Evolutionary conservation across 1,140 invertebrate species (phyloP).

Genomic region (Ptiloglossa arizonensis): DNA sequence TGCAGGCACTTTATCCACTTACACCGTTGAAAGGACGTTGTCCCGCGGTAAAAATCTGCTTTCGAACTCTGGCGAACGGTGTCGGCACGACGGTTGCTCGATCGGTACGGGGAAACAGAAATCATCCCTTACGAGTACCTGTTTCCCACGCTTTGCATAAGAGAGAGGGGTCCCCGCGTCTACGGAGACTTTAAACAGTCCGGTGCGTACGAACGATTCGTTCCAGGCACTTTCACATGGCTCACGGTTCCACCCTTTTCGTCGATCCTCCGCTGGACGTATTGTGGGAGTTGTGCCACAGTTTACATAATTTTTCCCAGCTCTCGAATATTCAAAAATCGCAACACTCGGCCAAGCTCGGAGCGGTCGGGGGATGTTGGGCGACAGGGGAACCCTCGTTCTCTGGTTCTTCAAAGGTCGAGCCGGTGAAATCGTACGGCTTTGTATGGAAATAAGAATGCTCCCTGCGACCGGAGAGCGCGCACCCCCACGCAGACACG

Average conservation of each 20-base stretch:
- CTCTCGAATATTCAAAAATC: slow-evolving; percentile 70
- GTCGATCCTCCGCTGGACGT: slow-evolving; percentile 12
- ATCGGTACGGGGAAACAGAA: background rate
- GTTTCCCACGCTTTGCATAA: slow-evolving; percentile 32
- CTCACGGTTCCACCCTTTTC: slow-evolving; percentile 25
- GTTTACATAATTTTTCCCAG: slow-evolving; percentile 80
- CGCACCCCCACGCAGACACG: slow-evolving; percentile 44
- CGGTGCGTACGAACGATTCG: slow-evolving; percentile 7
- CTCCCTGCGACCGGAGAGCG: slow-evolving; percentile 54
- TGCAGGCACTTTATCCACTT: background rate
- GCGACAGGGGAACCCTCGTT: slow-evolving; percentile 47
- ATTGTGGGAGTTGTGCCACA: slow-evolving; percentile 69
- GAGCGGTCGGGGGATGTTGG: slow-evolving; percentile 36
- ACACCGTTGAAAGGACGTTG: too few species aligned
- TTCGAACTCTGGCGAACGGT: background rate
- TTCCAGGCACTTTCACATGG: slow-evolving; percentile 9
- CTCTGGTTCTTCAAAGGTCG: slow-evolving; percentile 69
- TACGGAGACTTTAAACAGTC: slow-evolving; percentile 7
- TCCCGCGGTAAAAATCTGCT: too few species aligned
- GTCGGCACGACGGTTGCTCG: background rate
- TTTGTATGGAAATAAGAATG: slow-evolving; percentile 77
- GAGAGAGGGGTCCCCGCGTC: background rate
- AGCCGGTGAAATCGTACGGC: slow-evolving; percentile 70
- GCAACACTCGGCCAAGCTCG: slow-evolving; percentile 74
- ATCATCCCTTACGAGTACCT: too few species aligned